phyloP scores from a whole-genome alignment of 2,113 vertebrate genomes.

The Hyla sarda region DNA sequence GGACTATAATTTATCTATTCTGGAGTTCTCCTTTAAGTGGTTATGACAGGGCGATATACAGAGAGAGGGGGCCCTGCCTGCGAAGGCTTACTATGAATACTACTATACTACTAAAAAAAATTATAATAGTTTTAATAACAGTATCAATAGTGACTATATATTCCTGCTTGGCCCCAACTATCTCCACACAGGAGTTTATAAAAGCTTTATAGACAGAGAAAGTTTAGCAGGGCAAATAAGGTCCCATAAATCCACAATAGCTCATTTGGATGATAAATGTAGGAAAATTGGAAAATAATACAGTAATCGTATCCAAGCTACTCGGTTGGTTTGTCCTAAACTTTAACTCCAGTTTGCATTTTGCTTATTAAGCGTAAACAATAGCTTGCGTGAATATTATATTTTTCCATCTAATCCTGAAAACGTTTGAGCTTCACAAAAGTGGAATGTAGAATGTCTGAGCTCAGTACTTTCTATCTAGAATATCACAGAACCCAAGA shows the following conservation, averaged over 20 bases:
- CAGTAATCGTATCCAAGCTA: slow-evolving; percentile 6
- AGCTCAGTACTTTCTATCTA: slow-evolving; percentile 39
- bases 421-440: slow-evolving; percentile 20
- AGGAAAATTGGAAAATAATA: slow-evolving; percentile 10
- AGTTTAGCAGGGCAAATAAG: background rate
- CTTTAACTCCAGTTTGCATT: background rate
- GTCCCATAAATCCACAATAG: background rate
- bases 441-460: slow-evolving; percentile 51
- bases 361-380: slow-evolving; percentile 20
- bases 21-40: too few species aligned
- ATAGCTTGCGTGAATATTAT: slow-evolving; percentile 4
- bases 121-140: too few species aligned
- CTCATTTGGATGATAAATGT: slow-evolving; percentile 16
- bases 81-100: too few species aligned
- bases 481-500: slow-evolving; percentile 52
- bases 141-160: background rate
- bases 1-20: too few species aligned
- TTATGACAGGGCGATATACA: too few species aligned
- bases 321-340: background rate
- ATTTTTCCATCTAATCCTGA: slow-evolving; percentile 32
- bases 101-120: too few species aligned
- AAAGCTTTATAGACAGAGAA: background rate
- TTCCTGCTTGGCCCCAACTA: background rate
- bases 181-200: background rate
- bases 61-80: too few species aligned